phyloP scores from a whole-genome alignment of 2,797 vertebrate species.

The Fringilla coelebs region DNA sequence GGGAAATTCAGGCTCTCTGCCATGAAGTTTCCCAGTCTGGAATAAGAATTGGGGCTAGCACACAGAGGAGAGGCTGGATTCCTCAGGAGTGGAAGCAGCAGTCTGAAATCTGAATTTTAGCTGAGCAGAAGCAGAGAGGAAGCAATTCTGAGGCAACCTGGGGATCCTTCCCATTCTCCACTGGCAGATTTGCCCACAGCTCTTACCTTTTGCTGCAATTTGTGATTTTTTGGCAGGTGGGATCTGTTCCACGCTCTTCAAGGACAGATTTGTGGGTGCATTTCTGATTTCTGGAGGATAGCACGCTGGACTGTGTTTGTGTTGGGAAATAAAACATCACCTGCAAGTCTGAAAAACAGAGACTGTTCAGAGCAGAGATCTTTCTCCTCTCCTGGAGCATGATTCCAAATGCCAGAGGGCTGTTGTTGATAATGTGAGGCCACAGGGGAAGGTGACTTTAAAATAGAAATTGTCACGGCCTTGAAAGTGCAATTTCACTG shows the following conservation, averaged over 20 bases:
- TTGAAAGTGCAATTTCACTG: not conserved
- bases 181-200: not conserved
- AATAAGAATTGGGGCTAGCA: not conserved
- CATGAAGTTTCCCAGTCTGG: not conserved
- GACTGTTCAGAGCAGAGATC: not conserved
- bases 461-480: not conserved
- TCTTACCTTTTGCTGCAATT: not conserved
- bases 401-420: not conserved
- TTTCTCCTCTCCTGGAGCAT: not conserved
- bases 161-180: accelerated
- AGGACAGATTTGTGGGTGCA: not conserved
- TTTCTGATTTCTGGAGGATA: not conserved
- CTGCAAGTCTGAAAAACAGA: not conserved
- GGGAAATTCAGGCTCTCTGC: not conserved
- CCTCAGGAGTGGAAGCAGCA: not conserved
- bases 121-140: not conserved
- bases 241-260: not conserved
- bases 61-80: not conserved
- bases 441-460: no score
- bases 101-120: not conserved
- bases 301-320: not conserved
- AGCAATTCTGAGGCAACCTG: not conserved
- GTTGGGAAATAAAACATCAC: not conserved
- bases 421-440: no score
- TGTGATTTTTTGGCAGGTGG: not conserved